Evolutionary conservation across 30 jellyfish, hydroid and myxozoan genomes (phyloP).

Genomic region (Sanderia malayensis): DNA sequence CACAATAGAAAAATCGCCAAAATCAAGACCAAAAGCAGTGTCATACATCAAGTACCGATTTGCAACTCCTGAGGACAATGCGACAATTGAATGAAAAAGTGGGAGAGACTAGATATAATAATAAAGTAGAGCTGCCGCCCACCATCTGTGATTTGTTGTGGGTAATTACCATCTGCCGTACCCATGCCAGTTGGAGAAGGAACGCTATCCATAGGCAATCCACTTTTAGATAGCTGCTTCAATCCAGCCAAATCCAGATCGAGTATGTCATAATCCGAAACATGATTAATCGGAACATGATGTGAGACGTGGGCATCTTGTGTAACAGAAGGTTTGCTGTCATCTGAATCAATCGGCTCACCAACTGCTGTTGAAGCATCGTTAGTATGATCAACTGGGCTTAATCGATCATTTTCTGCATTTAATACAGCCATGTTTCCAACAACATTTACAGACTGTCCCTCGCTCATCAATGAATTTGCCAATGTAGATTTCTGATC

Average conservation of each 20-base stretch:
- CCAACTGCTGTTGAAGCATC: conserved; percentile 53
- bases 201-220: conserved; percentile 10
- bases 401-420: conserved; percentile 12
- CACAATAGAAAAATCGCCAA: too few species aligned
- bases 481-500: conserved; percentile 12
- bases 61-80: too few species aligned
- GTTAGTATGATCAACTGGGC: conserved; percentile 6
- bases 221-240: conserved; percentile 54
- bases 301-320: conserved; percentile 29
- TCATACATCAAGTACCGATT: too few species aligned
- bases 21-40: too few species aligned
- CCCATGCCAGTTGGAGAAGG: conserved; percentile 26
- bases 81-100: too few species aligned
- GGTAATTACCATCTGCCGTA: conserved; percentile 41
- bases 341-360: conserved; percentile 31
- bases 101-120: too few species aligned
- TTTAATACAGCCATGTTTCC: conserved; percentile 36
- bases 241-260: conserved; percentile 89
- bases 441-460: conserved; percentile 56
- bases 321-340: neutral
- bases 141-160: conserved; percentile 55
- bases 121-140: neutral
- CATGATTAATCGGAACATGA: conserved; percentile 77
- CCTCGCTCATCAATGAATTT: conserved; percentile 39
- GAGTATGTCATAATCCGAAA: conserved; percentile 82